A percentile compares a stretch with the other conserved stretches of the same genome.
Conservation (phyloP, 2,888 invertebrate genomes). For the Xestia c-nigrum region DNA sequence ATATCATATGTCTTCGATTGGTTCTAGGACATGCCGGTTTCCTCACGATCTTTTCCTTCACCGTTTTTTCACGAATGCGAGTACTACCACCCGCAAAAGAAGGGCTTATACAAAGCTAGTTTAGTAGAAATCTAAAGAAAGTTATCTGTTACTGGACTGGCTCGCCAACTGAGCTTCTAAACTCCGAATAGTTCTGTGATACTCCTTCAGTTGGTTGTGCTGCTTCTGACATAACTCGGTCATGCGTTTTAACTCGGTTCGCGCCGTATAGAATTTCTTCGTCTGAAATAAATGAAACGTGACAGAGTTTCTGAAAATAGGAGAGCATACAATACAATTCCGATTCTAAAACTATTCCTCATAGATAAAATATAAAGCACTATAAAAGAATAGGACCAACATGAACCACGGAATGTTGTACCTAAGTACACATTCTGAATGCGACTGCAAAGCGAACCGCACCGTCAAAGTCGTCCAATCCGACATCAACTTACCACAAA, state of each 20-base stretch:
- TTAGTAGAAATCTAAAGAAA: background rate
- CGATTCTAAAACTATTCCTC: background rate
- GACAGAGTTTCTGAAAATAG: background rate
- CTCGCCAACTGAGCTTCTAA: slow-evolving; percentile 79
- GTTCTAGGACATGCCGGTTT: no score
- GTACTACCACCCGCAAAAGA: background rate
- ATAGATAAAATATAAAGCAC: background rate
- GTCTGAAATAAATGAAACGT: slow-evolving; percentile 73
- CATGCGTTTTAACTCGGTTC: slow-evolving; percentile 85
- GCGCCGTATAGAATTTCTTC: slow-evolving; percentile 85
- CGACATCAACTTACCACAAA: no score
- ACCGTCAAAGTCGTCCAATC: background rate
- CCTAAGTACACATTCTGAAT: background rate
- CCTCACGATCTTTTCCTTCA: no score
- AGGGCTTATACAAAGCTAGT: background rate
- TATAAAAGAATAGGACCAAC: no score
- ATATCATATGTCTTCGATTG: no score
- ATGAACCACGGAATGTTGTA: background rate
- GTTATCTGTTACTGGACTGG: slow-evolving; percentile 75
- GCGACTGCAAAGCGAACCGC: background rate
- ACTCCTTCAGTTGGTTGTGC: slow-evolving; percentile 84
- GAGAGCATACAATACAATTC: background rate
- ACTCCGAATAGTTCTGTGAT: slow-evolving; percentile 81
- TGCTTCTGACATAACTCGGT: slow-evolving; percentile 85
- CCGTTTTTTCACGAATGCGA: background rate